Evolutionary conservation across 2,113 vertebrate species (phyloP), one percentile per base, ranked within the genome.

Genomic region (Lophius piscatorius): DNA sequence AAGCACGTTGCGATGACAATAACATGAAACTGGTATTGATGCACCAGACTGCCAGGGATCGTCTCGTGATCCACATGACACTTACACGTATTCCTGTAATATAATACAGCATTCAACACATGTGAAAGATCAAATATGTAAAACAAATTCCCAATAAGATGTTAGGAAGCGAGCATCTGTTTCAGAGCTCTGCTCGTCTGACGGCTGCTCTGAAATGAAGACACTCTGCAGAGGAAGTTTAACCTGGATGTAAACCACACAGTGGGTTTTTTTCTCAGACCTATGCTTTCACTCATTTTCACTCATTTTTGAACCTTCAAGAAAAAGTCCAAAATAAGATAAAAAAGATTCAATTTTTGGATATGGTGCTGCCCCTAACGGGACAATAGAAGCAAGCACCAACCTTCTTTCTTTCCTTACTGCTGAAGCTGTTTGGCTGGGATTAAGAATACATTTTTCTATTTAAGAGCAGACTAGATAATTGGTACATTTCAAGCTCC

Each of bases 391-490:
- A 73, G 76, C 52, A 44, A 62, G 48, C 46, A 38, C 40, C 35
- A 20, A 59, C 49, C 59, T 22, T 76, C 58, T 48, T 55, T n/a
- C 44, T 47, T 28, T 60, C 47, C 51, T 67, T 44, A 14, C 38
- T 62, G 57, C 48, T 14, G 57, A 58, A 35, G 60, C 55, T 56
- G 70, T 74, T 74, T 75, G 69, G 78, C 77, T 81, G 81, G 63
- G 81, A 78, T 77, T 83, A 51, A 67, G 65, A 69, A 69, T 60
- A 60, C 71, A 69, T 62, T 63, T 67, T 67, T 81, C 80, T 81
- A 80, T 76, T 69, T 80, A 69, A 20, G 75, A 62, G 68, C 78
- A 81, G 50, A 36, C 17, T 12, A 54, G 56, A 38, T 86, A 76
- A 81, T 85, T 85, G 81, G 47, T 36, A n/a, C 39, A n/a, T 60